Percentiles rank a stretch among this genome's conserved stretches.
Evolutionary conservation across 2,113 vertebrate species (phyloP).

Genomic region (Craseonycteris thonglongyai): DNA sequence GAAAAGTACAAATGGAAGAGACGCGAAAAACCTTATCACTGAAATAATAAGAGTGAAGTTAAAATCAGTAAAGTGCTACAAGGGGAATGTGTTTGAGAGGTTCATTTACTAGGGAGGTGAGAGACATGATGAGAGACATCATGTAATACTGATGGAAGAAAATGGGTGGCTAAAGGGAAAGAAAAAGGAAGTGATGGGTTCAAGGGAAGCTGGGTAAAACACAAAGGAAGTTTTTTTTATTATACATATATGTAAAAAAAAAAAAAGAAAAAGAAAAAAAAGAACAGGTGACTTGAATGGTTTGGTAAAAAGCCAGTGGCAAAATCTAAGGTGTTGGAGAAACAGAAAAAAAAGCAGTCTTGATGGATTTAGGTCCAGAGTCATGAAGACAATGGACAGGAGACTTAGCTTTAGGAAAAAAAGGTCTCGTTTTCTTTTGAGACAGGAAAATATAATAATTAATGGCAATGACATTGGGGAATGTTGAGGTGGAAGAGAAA

Average conservation of each 20-base stretch:
- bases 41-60: background rate
- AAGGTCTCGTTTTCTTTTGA: background rate
- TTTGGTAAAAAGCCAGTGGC: background rate
- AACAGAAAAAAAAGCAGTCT: background rate
- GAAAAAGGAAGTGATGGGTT: fast-evolving
- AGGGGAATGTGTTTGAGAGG: too few species aligned
- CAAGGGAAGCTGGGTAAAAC: background rate
- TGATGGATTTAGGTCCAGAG: background rate
- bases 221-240: background rate
- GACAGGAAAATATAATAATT: background rate
- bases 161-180: background rate
- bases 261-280: background rate
- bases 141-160: background rate
- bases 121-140: background rate
- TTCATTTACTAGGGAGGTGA: background rate
- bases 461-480: background rate
- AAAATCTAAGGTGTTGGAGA: background rate
- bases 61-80: background rate
- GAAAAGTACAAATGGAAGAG: background rate
- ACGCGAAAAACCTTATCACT: background rate
- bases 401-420: background rate
- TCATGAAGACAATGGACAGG: background rate
- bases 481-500: background rate
- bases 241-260: too few species aligned
- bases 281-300: background rate